Conservation (phyloP, 1,140 invertebrate genomes). For the Hylaeus volcanicus region DNA sequence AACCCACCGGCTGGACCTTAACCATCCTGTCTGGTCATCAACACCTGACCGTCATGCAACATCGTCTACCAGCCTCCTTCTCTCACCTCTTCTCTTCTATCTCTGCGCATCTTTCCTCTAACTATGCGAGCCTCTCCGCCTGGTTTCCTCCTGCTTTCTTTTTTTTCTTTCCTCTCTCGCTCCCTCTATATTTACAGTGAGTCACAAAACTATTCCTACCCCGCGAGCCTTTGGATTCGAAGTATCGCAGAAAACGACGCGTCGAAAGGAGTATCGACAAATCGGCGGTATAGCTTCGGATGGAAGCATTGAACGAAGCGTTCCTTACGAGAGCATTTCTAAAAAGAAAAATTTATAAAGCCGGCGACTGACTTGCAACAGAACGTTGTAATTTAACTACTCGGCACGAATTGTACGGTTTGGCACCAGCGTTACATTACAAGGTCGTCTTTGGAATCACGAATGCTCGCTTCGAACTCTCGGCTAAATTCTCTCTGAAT, state of each 20-base stretch:
- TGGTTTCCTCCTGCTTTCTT: background rate
- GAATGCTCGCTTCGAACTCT: too few relatives aligned
- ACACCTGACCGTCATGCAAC: constrained; percentile 51
- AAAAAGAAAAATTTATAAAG: too few relatives aligned
- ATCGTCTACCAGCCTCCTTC: constrained; percentile 24
- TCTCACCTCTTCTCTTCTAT: background rate
- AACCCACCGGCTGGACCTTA: constrained; percentile 31
- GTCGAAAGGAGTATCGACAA: background rate
- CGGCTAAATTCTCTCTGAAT: too few relatives aligned
- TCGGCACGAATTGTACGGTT: too few relatives aligned
- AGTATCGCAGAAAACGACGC: background rate
- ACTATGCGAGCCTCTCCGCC: background rate
- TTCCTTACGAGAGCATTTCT: too few relatives aligned
- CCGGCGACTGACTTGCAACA: too few relatives aligned
- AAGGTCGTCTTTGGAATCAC: too few relatives aligned
- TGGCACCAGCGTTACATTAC: too few relatives aligned
- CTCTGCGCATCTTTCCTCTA: background rate
- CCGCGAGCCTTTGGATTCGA: background rate
- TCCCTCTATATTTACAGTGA: background rate
- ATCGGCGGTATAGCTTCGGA: too few relatives aligned
- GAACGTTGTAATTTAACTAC: too few relatives aligned
- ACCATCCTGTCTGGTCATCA: constrained; percentile 53
- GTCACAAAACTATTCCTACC: background rate
- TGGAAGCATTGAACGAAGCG: too few relatives aligned
- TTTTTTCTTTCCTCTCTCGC: too few relatives aligned